Conservation (phyloP, 2,113 vertebrate species). For the Callaeas wilsoni region DNA sequence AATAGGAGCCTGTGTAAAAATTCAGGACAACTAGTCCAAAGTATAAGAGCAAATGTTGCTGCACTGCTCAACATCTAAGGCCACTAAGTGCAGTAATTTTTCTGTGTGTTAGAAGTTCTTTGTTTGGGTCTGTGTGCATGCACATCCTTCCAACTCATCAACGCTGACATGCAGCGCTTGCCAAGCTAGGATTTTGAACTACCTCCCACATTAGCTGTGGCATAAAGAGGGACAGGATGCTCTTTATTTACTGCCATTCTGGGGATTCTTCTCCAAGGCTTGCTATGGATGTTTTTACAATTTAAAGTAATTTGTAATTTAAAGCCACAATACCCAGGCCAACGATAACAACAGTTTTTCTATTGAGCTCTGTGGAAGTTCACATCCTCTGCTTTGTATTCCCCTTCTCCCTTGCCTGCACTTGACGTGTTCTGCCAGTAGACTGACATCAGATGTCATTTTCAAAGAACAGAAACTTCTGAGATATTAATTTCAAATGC, state of each 20-base stretch:
- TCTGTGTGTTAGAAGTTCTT: not conserved
- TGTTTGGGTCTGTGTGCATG: not conserved
- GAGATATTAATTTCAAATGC: not conserved
- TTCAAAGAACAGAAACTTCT: slow-evolving; percentile 6
- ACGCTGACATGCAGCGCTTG: not conserved
- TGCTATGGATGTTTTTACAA: slow-evolving; percentile 3
- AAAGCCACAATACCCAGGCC: slow-evolving; percentile 1
- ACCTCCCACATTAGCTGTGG: not conserved
- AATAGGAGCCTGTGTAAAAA: not conserved
- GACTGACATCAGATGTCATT: not conserved
- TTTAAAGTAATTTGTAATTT: slow-evolving; percentile 31
- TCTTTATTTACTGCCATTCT: slow-evolving; percentile 21
- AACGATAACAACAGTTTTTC: not conserved
- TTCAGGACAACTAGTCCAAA: not conserved
- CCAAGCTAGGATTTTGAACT: not conserved
- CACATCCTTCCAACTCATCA: slow-evolving; percentile 7
- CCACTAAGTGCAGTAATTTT: not conserved
- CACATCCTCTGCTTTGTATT: not conserved
- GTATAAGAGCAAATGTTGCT: not conserved
- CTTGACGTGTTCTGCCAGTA: not conserved
- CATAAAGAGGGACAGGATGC: slow-evolving; percentile 14
- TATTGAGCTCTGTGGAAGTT: not conserved
- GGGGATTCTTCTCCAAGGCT: not conserved
- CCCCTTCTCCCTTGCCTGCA: not conserved
- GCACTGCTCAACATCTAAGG: not conserved